Conservation (phyloP, 2,888 invertebrate species). For the Xestia rhomboidea region DNA sequence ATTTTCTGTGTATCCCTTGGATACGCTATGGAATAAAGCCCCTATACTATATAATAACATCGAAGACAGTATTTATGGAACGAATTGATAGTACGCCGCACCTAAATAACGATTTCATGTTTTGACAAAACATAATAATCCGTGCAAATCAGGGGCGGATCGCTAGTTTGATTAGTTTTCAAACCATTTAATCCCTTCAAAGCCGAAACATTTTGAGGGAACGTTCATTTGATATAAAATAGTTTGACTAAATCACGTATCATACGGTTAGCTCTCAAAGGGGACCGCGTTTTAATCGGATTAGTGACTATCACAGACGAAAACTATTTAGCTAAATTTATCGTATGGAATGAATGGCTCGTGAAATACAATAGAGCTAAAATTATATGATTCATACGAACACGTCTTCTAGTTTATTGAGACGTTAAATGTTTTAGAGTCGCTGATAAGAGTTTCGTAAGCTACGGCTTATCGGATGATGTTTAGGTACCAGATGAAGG, state of each 20-base stretch:
- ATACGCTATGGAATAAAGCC: not conserved
- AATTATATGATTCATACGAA: conserved; percentile 9
- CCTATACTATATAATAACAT: not conserved
- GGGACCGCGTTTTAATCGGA: conserved; percentile 55
- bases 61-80: not conserved
- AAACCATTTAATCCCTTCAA: not conserved
- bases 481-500: too few species aligned
- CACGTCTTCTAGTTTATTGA: conserved; percentile 9
- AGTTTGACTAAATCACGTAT: not conserved
- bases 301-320: conserved; percentile 17
- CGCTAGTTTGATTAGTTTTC: not conserved
- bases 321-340: conserved; percentile 22
- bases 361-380: not conserved
- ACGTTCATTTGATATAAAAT: conserved; percentile 2
- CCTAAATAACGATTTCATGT: not conserved
- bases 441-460: not conserved
- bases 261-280: conserved; percentile 27
- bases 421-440: conserved; percentile 15
- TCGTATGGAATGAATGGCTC: conserved; percentile 8
- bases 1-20: not conserved
- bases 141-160: not conserved
- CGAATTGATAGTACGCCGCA: not conserved
- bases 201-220: not conserved
- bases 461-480: not conserved
- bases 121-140: not conserved